Evolutionary conservation across 2,113 vertebrate species (phyloP).

Genomic region (Speoplatyrhinus poulsoni): DNA sequence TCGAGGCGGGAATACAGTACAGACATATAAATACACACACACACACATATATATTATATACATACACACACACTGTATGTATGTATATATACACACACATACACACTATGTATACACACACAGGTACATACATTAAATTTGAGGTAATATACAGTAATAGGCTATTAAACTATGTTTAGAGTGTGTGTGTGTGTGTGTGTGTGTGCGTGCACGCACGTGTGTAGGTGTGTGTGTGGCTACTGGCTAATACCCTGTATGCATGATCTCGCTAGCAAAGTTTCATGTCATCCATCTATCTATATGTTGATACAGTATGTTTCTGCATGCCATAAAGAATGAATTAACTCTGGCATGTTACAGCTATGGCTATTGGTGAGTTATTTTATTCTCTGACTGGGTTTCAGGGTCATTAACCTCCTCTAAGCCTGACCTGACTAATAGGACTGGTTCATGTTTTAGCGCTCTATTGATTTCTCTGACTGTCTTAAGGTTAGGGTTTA

Average conservation of each 20-base stretch:
- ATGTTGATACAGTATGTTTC: not conserved
- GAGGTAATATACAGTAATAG: not conserved
- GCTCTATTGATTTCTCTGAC: no score
- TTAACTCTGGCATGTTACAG: slow-evolving; percentile 38
- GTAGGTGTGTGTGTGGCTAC: slow-evolving; percentile 7
- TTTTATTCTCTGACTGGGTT: slow-evolving; percentile 32
- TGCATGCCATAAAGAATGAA: slow-evolving; percentile 27
- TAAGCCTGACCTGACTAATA: slow-evolving; percentile 16
- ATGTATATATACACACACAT: no score
- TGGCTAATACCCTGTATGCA: slow-evolving; percentile 10
- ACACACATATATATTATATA: no score
- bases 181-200: not conserved
- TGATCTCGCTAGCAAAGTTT: slow-evolving; percentile 19
- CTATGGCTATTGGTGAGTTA: slow-evolving; percentile 45
- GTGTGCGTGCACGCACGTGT: slow-evolving; percentile 14
- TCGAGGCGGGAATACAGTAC: no score
- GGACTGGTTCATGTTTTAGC: not conserved
- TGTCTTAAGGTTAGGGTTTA: no score
- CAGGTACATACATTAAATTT: not conserved
- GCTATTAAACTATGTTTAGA: no score
- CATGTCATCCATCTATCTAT: no score
- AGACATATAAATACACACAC: no score
- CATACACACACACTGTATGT: no score
- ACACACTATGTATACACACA: no score
- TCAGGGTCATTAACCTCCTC: slow-evolving; percentile 32